Evolutionary conservation across 1,140 invertebrate species (phyloP), one percentile per base, ranked within the genome.

Genomic region (Spodoptera litura): DNA sequence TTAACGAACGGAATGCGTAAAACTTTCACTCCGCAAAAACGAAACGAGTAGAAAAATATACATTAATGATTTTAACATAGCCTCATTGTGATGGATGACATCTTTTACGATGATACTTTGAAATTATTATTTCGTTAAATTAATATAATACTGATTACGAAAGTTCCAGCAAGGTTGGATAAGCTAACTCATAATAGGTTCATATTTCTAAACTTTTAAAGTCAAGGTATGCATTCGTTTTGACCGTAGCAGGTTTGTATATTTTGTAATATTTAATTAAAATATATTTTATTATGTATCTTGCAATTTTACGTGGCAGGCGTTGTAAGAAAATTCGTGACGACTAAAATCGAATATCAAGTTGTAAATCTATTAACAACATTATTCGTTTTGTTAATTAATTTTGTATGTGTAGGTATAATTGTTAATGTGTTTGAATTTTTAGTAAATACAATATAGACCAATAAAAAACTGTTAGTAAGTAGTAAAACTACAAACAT

Each of bases 21-120:
- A 55, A 64, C 73, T 76, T 76, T 76, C 73, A 64, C 73, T 76
- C 51, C 3, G 44, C 51, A 55, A 53, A 76, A 76, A 64, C 59
- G n/a, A 31, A 52, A n/a, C 38, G 35, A n/a, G 13, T 13, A 20
- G 44, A 73, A 73, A 62, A 59, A 59, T n/a, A 72, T 4, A 3
- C 25, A 51, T 52, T 52, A 68, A 68, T n/a, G 11, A 27, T 20
- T 71, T 71, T 55, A 38, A 55, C 52, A 6, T 25, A 66, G 11
- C 15, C 15, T 12, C 62, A 66, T 66, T 66, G 38, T n/a, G 31
- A 31, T 15, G 12, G 3, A 49, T 5, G 38, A 44, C 3, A 2
- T 4, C 5, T 49, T 49, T 11, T 20, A 20, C 11, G 2, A 25
- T 4, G 4, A 8, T 25, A 12, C 58, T 13, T 44, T 15, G 4